Percentiles rank a stretch among this genome's conserved stretches.
phyloP scores from a whole-genome alignment of 2,113 vertebrate genomes.

The Pyrgilauda ruficollis region DNA sequence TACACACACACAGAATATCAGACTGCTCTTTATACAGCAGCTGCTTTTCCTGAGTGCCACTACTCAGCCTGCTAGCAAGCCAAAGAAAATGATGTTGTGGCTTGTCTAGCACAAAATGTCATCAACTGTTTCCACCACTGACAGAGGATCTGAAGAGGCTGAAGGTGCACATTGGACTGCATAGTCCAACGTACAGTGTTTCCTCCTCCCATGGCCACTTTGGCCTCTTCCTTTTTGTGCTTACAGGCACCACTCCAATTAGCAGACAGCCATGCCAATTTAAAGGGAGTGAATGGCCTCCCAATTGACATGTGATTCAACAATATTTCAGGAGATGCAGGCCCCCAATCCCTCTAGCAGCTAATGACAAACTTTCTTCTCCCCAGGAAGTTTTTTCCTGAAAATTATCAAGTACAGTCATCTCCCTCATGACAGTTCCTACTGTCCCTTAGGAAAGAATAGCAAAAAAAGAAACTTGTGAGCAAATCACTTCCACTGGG shows the following conservation, averaged over 20 bases:
- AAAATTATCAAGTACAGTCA: not conserved
- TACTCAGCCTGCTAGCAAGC: not conserved
- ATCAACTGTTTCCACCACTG: not conserved
- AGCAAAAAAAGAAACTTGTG: not conserved
- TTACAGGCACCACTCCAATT: not conserved
- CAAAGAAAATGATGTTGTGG: not conserved
- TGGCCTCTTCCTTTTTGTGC: not conserved
- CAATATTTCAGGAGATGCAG: not conserved
- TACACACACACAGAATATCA: not conserved
- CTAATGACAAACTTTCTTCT: not conserved
- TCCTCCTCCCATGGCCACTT: not conserved
- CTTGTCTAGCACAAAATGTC: not conserved
- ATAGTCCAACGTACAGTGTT: not conserved
- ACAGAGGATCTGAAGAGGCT: not conserved
- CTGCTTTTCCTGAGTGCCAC: not conserved
- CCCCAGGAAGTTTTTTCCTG: not conserved
- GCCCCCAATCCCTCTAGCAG: not conserved
- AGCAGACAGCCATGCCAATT: not conserved
- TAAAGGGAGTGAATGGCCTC: not conserved
- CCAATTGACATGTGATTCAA: not conserved
- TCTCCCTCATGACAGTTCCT: not conserved
- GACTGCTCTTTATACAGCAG: not conserved
- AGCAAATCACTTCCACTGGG: not conserved
- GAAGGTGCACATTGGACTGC: not conserved
- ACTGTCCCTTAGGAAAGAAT: not conserved